Conservation (phyloP, 2,888 invertebrate species). For the Pseudococcus jackbeardsleyi region DNA sequence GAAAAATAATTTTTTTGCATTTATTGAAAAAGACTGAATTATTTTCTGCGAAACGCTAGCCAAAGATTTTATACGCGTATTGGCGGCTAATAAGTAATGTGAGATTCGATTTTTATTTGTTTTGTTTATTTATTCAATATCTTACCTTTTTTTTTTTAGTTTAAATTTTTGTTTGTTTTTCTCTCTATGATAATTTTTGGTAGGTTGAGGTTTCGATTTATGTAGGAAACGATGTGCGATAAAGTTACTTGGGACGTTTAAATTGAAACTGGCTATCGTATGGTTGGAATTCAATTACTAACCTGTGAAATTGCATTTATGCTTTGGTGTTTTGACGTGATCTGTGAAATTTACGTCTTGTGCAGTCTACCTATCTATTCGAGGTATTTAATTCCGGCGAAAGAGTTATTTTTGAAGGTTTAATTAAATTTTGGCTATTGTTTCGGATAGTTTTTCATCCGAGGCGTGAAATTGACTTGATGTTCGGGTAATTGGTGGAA, state of each 20-base stretch:
- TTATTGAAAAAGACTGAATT: slow-evolving; percentile 54
- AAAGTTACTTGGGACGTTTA: slow-evolving; percentile 1
- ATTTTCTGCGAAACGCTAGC: slow-evolving; percentile 51
- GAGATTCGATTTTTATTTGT: slow-evolving; percentile 28
- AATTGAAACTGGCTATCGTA: neutral
- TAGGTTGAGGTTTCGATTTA: neutral
- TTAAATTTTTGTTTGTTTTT: neutral
- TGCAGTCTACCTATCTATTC: slow-evolving; percentile 4
- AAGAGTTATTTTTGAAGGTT: neutral
- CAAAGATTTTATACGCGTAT: slow-evolving; percentile 43
- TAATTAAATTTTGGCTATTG: neutral
- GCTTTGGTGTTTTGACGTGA: neutral
- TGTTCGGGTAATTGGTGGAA: neutral
- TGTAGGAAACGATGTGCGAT: slow-evolving; percentile 27
- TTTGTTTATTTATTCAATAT: slow-evolving; percentile 1
- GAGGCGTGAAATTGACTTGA: neutral
- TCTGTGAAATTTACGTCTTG: neutral
- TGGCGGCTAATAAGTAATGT: slow-evolving; percentile 26
- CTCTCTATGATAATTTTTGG: neutral
- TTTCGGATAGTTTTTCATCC: neutral
- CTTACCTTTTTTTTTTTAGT: neutral
- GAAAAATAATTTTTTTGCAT: slow-evolving; percentile 30
- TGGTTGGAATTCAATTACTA: slow-evolving; percentile 3
- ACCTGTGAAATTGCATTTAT: neutral
- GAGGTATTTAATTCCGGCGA: neutral